A percentile compares a stretch with the other conserved stretches of the same genome.
Conservation (phyloP, 2,888 invertebrate genomes). For the Lacanobia wlatinum region DNA sequence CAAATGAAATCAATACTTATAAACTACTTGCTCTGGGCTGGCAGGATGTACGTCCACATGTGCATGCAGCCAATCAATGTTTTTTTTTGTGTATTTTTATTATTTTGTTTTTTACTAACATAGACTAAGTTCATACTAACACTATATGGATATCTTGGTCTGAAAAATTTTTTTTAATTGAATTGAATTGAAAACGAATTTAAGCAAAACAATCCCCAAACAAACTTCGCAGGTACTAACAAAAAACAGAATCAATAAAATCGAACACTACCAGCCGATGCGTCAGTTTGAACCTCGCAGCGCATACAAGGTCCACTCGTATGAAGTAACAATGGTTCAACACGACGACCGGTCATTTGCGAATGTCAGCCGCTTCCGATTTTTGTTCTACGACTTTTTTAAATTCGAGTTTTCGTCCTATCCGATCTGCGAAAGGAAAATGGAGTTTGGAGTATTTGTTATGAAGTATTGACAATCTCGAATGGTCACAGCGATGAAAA, state of each 20-base stretch:
- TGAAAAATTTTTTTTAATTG: too few relatives aligned
- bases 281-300: slow-evolving; percentile 28
- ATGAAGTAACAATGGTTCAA: slow-evolving; percentile 58
- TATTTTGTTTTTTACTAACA: too few relatives aligned
- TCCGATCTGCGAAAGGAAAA: slow-evolving; percentile 17
- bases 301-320: slow-evolving; percentile 43
- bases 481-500: neutral
- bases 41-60: too few relatives aligned
- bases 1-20: too few relatives aligned
- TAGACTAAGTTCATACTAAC: too few relatives aligned
- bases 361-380: slow-evolving; percentile 58
- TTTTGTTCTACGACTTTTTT: slow-evolving; percentile 58
- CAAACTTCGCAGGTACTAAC: neutral
- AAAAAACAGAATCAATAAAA: slow-evolving; percentile 47
- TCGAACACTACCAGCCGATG: slow-evolving; percentile 23
- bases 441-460: slow-evolving; percentile 7
- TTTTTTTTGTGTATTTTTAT: too few relatives aligned
- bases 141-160: too few relatives aligned
- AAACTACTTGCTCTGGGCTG: too few relatives aligned
- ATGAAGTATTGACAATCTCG: neutral
- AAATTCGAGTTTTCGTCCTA: slow-evolving; percentile 36
- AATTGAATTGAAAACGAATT: too few relatives aligned
- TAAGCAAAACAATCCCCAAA: neutral
- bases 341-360: slow-evolving; percentile 59
- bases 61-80: too few relatives aligned